These are phyloP conservation scores for Typhlichthys eigenmanni DNA, from an alignment of 2,797 vertebrate genomes.

Conservation along the genomic window DNA sequence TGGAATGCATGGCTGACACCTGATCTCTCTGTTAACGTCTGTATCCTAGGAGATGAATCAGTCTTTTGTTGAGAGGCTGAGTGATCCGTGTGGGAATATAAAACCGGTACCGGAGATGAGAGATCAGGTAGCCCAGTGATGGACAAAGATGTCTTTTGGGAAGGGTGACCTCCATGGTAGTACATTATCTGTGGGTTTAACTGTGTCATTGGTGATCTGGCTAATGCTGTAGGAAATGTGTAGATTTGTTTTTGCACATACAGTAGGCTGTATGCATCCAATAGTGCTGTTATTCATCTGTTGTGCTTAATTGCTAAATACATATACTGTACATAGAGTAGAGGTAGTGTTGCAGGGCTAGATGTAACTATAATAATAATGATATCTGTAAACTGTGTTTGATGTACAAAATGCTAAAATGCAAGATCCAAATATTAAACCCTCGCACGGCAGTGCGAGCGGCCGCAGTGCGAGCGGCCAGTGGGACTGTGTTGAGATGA, in stretches of 20 bases:
- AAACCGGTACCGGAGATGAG: conserved; percentile 62
- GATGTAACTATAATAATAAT: no score
- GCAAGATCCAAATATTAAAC: no score
- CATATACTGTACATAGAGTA: no score
- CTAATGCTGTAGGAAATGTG: neutral
- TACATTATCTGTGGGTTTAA: conserved; percentile 16
- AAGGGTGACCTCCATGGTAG: conserved; percentile 20
- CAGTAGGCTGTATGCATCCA: no score
- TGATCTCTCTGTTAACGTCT: conserved; percentile 57
- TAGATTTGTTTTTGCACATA: neutral
- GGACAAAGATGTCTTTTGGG: conserved; percentile 22
- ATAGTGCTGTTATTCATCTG: no score
- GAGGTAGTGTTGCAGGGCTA: no score
- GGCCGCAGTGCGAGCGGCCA: no score
- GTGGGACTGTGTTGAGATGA: no score
- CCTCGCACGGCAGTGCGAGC: no score
- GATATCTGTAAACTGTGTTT: no score
- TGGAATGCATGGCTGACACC: conserved; percentile 43
- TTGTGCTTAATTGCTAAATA: no score
- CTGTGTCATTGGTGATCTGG: conserved; percentile 7
- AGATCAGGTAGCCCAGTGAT: conserved; percentile 74
- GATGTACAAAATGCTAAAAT: no score
- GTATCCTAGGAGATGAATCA: conserved; percentile 68
- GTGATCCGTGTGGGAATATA: conserved; percentile 72
- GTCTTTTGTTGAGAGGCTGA: conserved; percentile 61